phyloP scores from a whole-genome alignment of 2,113 vertebrate genomes.

The Nyctereutes procyonoides region DNA sequence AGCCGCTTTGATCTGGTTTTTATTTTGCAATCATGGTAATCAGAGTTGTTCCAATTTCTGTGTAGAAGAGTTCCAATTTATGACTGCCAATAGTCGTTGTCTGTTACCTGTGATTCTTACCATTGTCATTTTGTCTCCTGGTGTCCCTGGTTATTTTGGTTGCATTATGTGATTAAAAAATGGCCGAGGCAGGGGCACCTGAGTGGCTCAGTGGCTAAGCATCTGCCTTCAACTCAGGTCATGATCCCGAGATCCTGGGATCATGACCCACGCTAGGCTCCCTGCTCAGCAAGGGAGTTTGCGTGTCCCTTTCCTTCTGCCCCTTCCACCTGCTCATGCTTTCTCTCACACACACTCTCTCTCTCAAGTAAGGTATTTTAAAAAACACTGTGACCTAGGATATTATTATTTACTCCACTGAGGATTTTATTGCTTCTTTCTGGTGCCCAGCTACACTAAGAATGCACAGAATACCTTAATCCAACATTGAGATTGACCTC shows the following conservation, averaged over 20 bases:
- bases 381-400: neutral
- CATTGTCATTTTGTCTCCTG: neutral
- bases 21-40: neutral
- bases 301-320: neutral
- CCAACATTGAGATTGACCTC: fast-evolving
- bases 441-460: neutral
- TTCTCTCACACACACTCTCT: neutral
- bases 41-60: neutral
- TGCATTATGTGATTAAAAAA: neutral
- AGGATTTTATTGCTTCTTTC: neutral
- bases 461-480: neutral
- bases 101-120: neutral
- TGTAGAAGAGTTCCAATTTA: neutral
- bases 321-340: neutral
- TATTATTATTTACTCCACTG: neutral
- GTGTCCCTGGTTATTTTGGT: neutral
- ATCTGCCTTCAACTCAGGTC: neutral
- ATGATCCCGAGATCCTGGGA: neutral
- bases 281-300: neutral
- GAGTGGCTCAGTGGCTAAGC: neutral
- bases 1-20: neutral
- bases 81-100: neutral
- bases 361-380: neutral
- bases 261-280: neutral
- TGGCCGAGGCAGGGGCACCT: neutral